Evolutionary conservation across 1,140 invertebrate genomes (phyloP).

Genomic region (Bombus confusus): DNA sequence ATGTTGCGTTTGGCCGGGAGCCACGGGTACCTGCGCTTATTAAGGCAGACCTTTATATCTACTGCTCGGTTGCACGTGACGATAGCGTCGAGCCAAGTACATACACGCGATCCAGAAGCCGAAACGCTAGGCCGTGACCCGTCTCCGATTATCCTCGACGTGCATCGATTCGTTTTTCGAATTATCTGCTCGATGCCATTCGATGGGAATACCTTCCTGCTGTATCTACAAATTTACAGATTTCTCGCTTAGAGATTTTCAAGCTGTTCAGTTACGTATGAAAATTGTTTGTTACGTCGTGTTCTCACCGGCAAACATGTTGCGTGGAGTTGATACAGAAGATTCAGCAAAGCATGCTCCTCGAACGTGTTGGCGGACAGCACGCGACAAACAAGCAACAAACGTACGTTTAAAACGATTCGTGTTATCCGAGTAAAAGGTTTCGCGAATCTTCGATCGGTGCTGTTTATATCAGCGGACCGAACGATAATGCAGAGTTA

Average conservation of each 20-base stretch:
- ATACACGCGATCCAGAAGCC: constrained; percentile 30
- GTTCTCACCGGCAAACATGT: no score
- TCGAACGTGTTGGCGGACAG: no score
- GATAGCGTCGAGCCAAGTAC: constrained; percentile 19
- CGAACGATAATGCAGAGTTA: not conserved
- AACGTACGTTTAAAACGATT: no score
- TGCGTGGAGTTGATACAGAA: no score
- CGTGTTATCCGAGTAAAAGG: no score
- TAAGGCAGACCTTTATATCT: constrained; percentile 38
- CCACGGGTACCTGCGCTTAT: constrained; percentile 44
- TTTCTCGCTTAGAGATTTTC: no score
- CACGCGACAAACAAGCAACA: no score
- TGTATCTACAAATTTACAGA: not conserved
- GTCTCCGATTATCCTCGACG: constrained; percentile 20
- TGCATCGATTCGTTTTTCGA: constrained; percentile 20
- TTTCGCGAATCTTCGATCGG: not conserved
- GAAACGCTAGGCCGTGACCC: constrained; percentile 33
- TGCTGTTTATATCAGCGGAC: not conserved
- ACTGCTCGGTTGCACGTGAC: constrained; percentile 32
- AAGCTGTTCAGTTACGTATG: not conserved
- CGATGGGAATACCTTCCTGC: not conserved
- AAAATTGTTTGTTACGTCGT: not conserved
- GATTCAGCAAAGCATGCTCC: no score
- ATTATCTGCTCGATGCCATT: not conserved
- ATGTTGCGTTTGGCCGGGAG: constrained; percentile 35